phyloP scores from a whole-genome alignment of 2,888 invertebrate genomes.

The Matsumyia berberina region DNA sequence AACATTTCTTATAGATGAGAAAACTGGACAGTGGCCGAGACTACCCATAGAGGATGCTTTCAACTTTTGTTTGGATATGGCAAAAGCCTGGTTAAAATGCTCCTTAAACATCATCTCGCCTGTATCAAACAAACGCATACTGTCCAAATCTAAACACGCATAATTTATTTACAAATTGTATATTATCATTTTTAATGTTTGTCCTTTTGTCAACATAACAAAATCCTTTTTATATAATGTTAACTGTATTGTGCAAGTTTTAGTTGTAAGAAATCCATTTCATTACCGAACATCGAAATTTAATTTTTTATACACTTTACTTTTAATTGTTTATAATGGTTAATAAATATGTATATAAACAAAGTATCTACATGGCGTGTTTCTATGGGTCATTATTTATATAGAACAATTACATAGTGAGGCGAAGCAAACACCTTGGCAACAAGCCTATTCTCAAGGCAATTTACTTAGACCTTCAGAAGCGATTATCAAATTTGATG shows the following conservation, averaged over 20 bases:
- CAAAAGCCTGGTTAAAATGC: constrained; percentile 30
- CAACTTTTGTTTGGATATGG: constrained; percentile 33
- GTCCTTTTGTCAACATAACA: constrained; percentile 11
- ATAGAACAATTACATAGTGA: no score
- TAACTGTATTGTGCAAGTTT: constrained; percentile 19
- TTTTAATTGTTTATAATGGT: constrained; percentile 41
- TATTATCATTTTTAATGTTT: constrained; percentile 20
- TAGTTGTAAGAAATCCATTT: constrained; percentile 51
- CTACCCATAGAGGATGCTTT: constrained; percentile 53
- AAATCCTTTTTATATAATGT: constrained; percentile 23
- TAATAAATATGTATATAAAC: constrained; percentile 49
- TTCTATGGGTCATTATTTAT: background rate
- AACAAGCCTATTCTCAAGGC: background rate
- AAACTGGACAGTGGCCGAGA: constrained; percentile 70
- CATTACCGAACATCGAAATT: constrained; percentile 37
- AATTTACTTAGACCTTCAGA: background rate
- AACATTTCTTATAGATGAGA: constrained; percentile 61
- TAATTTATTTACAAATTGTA: constrained; percentile 48
- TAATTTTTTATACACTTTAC: constrained; percentile 53
- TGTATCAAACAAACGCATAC: constrained; percentile 22
- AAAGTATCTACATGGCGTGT: constrained; percentile 17
- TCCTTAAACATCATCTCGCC: constrained; percentile 25
- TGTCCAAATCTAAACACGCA: constrained; percentile 20
- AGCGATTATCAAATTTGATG: background rate
- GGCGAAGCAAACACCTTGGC: background rate